Conservation (phyloP, 2,888 invertebrate genomes). For the Ligdia adustata region DNA sequence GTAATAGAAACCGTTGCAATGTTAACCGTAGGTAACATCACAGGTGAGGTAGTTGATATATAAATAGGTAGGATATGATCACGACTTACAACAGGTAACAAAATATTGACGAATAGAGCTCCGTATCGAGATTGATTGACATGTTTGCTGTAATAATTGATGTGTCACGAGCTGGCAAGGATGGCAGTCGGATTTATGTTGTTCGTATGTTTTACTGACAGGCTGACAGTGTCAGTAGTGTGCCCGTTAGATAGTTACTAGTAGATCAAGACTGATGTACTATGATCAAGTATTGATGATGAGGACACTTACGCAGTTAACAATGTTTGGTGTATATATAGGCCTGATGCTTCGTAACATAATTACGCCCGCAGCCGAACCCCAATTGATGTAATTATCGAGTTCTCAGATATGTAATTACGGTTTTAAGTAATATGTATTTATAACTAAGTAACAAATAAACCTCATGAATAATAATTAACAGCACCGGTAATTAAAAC, state of each 20-base stretch:
- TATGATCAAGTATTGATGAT: constrained; percentile 44
- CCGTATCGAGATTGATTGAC: constrained; percentile 63
- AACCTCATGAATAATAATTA: too few relatives aligned
- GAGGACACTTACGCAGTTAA: constrained; percentile 14
- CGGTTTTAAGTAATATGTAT: too few relatives aligned
- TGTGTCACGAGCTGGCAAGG: constrained; percentile 63
- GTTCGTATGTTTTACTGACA: constrained; percentile 54
- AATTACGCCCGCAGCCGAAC: too few relatives aligned
- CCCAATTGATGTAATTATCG: too few relatives aligned
- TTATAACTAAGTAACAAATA: too few relatives aligned
- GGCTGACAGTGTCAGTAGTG: constrained; percentile 33
- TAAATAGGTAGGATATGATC: constrained; percentile 14
- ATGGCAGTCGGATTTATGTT: constrained; percentile 59
- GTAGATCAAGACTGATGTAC: constrained; percentile 34
- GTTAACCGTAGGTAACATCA: neutral
- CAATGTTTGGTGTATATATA: neutral
- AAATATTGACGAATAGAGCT: constrained; percentile 46
- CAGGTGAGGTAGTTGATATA: neutral
- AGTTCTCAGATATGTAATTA: too few relatives aligned
- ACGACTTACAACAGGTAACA: constrained; percentile 20
- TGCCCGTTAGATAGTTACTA: constrained; percentile 51
- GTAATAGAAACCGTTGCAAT: neutral
- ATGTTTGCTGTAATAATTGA: constrained; percentile 67
- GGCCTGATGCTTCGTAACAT: too few relatives aligned
- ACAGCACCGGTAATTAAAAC: too few relatives aligned